A percentile compares a stretch with the other conserved stretches of the same genome.
These are phyloP conservation scores for Melanotaenia pygmaea DNA, from an alignment of 2,797 vertebrate genomes.

Conservation along the genomic window DNA sequence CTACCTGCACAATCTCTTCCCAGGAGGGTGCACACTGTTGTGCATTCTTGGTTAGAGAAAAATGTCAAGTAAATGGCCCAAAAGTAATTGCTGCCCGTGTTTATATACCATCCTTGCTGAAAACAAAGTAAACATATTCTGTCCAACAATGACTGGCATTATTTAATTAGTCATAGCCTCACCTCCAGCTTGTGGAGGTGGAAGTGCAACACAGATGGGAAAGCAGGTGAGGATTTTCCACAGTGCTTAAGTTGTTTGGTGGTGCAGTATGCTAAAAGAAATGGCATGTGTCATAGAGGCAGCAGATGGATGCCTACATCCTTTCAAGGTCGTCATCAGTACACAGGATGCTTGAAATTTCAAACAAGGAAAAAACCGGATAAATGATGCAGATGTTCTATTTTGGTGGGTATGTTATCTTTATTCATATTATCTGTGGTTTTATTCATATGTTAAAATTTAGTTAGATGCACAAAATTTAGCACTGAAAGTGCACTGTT, in stretches of 20 bases:
- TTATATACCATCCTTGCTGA: not conserved
- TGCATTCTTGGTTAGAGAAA: not conserved
- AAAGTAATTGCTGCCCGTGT: not conserved
- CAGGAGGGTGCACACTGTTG: not conserved
- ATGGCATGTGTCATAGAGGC: conserved; percentile 9
- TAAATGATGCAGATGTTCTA: not conserved
- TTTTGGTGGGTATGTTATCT: not conserved
- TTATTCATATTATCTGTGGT: not conserved
- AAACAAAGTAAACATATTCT: not conserved
- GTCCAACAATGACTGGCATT: not conserved
- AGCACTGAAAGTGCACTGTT: not conserved
- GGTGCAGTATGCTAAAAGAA: conserved; percentile 12
- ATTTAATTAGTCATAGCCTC: not conserved
- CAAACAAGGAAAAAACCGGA: not conserved
- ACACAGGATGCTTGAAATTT: not conserved
- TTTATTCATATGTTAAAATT: not conserved
- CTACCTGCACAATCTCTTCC: not conserved
- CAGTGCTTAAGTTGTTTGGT: not conserved
- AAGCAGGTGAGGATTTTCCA: not conserved
- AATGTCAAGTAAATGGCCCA: not conserved
- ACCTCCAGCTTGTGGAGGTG: not conserved
- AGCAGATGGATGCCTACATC: not conserved
- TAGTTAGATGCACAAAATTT: not conserved
- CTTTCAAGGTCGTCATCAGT: not conserved
- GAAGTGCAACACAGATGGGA: not conserved